Base-by-base conservation (phyloP, 2,113 vertebrate genomes). In the Cacatua alba region DNA sequence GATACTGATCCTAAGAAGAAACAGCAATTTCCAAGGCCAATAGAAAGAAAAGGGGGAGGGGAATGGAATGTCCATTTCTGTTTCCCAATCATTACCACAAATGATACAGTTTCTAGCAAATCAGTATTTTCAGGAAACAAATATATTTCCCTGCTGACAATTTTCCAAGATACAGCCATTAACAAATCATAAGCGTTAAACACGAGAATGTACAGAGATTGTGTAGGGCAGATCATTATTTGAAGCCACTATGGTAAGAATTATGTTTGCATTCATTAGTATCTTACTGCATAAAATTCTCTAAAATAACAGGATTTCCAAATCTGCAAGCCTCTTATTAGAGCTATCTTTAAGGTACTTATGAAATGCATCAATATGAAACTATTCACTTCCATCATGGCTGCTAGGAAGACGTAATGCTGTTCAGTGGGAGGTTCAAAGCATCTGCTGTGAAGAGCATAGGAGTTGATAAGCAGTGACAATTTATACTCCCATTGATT, bases 381-480 rank as follows among this genome's bases (percentile, higher is more conserved):
- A 70, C 7, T 65, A 80, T 57, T 69, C 79, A 33, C 26, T 95
- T 96, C 81, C 82, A 94, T 96, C 96, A 97, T 96, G 96, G 96
- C 96, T 97, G 86, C 92, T 84, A 84, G 92, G 7, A 96, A 96
- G 64, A 94, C 74, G 88, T 95, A 96, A 95, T 95, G 86, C 83
- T 88, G 37, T 90, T 93, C 86, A 77, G 90, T 91, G 59, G 92
- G 94, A 96, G 84, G 86, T 86, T 94, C 83, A 88, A 94, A 92
- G 76, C 88, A 94, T 90, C 90, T 95, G 92, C 90, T 95, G 69
- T 63, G 65, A 93, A 71, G 43, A 92, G 92, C 77, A 57, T 35
- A 68, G 78, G 75, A 95, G 53, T 33, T 90, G 91, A 93, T 74
- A 86, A 94, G 86, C 67, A 53, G 72, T 48, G 86, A 85, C 82